Evolutionary conservation across 2,113 vertebrate genomes (phyloP).

Genomic region (Penelope pileata): DNA sequence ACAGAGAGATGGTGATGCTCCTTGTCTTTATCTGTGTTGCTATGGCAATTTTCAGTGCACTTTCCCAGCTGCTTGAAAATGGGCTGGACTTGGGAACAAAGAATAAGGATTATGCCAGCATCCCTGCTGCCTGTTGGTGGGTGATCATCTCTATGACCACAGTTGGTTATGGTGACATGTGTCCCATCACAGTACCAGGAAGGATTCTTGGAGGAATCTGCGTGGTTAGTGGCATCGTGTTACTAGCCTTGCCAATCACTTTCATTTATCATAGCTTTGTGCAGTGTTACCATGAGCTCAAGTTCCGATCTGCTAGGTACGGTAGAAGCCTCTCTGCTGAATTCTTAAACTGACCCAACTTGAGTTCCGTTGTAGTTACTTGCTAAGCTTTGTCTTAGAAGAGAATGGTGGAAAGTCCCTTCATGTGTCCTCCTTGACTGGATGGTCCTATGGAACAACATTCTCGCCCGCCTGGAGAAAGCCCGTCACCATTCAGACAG

Average conservation of each 20-base stretch:
- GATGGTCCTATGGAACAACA: constrained; percentile 36
- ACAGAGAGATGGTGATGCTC: constrained; percentile 98
- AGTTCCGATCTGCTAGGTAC: constrained; percentile 90
- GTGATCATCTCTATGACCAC: constrained; percentile 99
- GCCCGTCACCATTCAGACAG: constrained; percentile 55
- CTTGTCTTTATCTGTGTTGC: constrained; percentile 97
- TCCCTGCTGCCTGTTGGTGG: constrained; percentile 98
- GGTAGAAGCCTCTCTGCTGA: constrained; percentile 89
- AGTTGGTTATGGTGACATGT: constrained; percentile 98
- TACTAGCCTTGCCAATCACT: constrained; percentile 96
- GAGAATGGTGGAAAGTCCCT: constrained; percentile 44
- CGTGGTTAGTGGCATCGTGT: constrained; percentile 97
- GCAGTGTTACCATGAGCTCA: constrained; percentile 98
- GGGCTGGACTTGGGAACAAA: constrained; percentile 91
- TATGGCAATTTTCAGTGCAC: constrained; percentile 98
- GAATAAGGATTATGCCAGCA: constrained; percentile 95
- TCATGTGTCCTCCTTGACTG: constrained; percentile 48
- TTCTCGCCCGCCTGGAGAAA: constrained; percentile 36
- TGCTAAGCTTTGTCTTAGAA: constrained; percentile 50
- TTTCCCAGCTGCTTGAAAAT: constrained; percentile 96
- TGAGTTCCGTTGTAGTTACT: constrained; percentile 26
- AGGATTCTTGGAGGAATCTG: constrained; percentile 96
- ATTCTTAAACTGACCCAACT: constrained; percentile 80
- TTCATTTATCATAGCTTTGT: constrained; percentile 99
- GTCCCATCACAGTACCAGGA: constrained; percentile 93